A percentile compares a stretch with the other conserved stretches of the same genome.
Conservation (phyloP, 1,140 invertebrate genomes). For the Camponotus vicinus region DNA sequence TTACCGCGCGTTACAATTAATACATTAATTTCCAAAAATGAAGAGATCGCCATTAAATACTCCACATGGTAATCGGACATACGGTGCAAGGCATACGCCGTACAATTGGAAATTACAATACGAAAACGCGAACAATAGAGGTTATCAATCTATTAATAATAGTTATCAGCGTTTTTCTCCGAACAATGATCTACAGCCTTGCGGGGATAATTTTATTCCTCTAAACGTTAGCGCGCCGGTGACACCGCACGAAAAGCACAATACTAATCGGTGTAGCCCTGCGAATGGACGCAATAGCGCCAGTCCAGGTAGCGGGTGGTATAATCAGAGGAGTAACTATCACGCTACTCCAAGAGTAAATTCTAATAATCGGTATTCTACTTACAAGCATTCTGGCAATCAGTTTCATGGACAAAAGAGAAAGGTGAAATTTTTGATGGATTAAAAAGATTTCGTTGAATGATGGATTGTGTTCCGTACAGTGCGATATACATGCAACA, state of each 20-base stretch:
- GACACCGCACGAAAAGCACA: conserved; percentile 43
- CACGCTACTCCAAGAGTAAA: conserved; percentile 55
- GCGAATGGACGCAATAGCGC: conserved; percentile 39
- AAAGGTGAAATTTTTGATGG: conserved; percentile 49
- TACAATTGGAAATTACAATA: conserved; percentile 63
- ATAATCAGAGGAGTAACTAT: conserved; percentile 61
- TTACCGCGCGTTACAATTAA: not conserved
- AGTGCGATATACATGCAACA: not conserved
- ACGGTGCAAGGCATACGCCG: conserved; percentile 23
- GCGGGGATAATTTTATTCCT: conserved; percentile 75
- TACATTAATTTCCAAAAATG: conserved; percentile 63
- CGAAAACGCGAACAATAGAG: conserved; percentile 58
- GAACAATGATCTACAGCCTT: conserved; percentile 28
- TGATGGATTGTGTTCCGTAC: not conserved
- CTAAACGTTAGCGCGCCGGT: conserved; percentile 70
- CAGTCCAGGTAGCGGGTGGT: conserved; percentile 60
- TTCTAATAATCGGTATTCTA: conserved; percentile 60
- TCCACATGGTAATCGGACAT: conserved; percentile 45
- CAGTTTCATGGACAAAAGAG: conserved; percentile 53
- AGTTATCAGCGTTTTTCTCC: conserved; percentile 45
- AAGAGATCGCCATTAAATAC: conserved; percentile 78
- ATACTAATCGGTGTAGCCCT: conserved; percentile 50
- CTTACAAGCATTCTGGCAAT: conserved; percentile 62
- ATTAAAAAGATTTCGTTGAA: not conserved
- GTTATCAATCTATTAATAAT: conserved; percentile 62